Conservation (phyloP, 2,888 invertebrate genomes). For the Athrips mouffetella region DNA sequence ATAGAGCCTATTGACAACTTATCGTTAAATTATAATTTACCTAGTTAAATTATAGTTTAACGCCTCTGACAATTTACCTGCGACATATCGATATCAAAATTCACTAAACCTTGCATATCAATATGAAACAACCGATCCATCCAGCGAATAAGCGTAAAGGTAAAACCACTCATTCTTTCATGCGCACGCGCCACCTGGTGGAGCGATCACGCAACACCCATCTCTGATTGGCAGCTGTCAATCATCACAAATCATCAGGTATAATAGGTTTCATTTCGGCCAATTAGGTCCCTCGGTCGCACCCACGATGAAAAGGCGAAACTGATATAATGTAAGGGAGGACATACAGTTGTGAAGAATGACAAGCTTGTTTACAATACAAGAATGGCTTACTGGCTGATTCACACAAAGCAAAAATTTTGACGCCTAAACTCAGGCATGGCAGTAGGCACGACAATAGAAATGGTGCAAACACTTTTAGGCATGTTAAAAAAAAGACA, state of each 20-base stretch:
- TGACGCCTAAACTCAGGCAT: too few species aligned
- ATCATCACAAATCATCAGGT: constrained; percentile 58
- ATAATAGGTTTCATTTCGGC: constrained; percentile 64
- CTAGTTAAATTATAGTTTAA: too few species aligned
- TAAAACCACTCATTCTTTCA: constrained; percentile 8
- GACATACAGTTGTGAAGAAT: not conserved
- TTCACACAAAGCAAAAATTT: too few species aligned
- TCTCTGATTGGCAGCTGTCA: constrained; percentile 70
- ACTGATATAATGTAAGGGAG: constrained; percentile 12
- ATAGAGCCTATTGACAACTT: too few species aligned
- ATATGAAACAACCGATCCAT: not conserved
- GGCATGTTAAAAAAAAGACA: too few species aligned
- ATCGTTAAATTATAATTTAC: too few species aligned
- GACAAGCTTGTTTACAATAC: too few species aligned
- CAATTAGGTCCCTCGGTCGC: constrained; percentile 53
- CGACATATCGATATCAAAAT: too few species aligned
- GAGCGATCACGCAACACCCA: constrained; percentile 44
- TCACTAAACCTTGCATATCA: not conserved
- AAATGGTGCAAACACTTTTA: too few species aligned
- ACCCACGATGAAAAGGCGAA: constrained; percentile 53
- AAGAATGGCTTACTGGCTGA: too few species aligned
- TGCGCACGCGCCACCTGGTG: constrained; percentile 60
- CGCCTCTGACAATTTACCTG: too few species aligned
- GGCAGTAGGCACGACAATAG: too few species aligned
- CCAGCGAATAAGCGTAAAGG: constrained; percentile 2